Evolutionary conservation across 2,888 invertebrate genomes (phyloP).

Genomic region (Caenorhabditis parvicauda): DNA sequence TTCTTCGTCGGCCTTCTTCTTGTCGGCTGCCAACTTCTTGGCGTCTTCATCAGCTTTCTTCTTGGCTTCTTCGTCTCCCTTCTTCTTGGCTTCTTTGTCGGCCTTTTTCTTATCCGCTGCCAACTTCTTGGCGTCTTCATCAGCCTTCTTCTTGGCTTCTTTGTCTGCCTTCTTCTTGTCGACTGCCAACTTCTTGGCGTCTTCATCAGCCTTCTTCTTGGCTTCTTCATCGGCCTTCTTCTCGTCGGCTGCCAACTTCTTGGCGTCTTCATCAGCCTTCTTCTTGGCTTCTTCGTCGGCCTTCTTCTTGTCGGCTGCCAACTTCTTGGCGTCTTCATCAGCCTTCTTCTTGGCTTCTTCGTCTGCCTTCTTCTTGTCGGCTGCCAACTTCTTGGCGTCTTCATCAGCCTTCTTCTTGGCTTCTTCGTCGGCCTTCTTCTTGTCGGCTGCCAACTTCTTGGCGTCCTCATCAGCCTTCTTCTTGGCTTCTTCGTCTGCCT

Average conservation of each 20-base stretch:
- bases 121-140: constrained; percentile 3
- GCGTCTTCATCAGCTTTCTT: constrained; percentile 4
- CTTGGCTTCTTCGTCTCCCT: constrained; percentile 7
- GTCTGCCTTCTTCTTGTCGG: background rate
- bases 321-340: constrained; percentile 12
- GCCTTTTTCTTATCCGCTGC: constrained; percentile 4
- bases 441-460: constrained; percentile 1
- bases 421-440: constrained; percentile 10
- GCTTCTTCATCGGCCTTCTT: constrained; percentile 1
- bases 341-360: background rate
- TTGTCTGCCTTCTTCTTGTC: background rate
- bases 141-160: constrained; percentile 2
- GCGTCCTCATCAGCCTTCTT: constrained; percentile 1
- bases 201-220: constrained; percentile 6
- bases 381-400: constrained; percentile 6
- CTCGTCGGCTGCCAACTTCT: constrained; percentile 11
- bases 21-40: too few relatives aligned
- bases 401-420: constrained; percentile 11
- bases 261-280: constrained; percentile 7
- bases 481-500: background rate
- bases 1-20: constrained; percentile 4
- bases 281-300: constrained; percentile 2
- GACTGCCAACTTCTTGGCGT: background rate
- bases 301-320: constrained; percentile 7
- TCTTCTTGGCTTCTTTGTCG: background rate